These are phyloP conservation scores for Acutogordius australiensis DNA, from an alignment of 2,888 invertebrate species.

Conservation along the genomic window DNA sequence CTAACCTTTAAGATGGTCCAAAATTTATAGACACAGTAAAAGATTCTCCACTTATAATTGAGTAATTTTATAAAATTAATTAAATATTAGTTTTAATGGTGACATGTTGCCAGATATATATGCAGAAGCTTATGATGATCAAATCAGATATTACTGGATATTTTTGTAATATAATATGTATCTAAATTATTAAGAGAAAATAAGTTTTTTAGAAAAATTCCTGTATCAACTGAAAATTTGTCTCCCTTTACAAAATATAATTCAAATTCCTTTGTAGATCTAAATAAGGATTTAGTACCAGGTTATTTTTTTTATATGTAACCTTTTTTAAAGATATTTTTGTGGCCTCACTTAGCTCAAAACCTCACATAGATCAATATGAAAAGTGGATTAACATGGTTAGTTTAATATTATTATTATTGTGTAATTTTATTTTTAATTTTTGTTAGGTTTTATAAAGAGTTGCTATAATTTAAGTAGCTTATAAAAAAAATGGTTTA, in stretches of 20 bases:
- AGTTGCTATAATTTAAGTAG: too few relatives aligned
- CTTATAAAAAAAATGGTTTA: too few relatives aligned
- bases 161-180: too few relatives aligned
- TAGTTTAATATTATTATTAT: too few relatives aligned
- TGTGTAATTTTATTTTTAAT: too few relatives aligned
- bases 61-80: conserved; percentile 13
- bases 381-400: conserved; percentile 6
- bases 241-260: conserved; percentile 33
- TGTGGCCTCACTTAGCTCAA: not conserved
- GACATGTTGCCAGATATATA: conserved; percentile 74
- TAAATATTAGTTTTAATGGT: conserved; percentile 53
- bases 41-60: conserved; percentile 15
- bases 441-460: too few relatives aligned
- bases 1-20: too few relatives aligned
- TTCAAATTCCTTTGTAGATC: conserved; percentile 60
- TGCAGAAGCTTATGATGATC: conserved; percentile 32
- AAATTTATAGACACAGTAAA: not conserved
- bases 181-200: too few relatives aligned
- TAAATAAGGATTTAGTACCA: conserved; percentile 50
- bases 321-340: conserved; percentile 1
- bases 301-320: conserved; percentile 16
- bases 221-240: not conserved
- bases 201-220: not conserved
- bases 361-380: not conserved
- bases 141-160: conserved; percentile 16